Base-by-base conservation (phyloP, 2,888 invertebrate genomes). In the Harpagoxenus sublaevis region DNA sequence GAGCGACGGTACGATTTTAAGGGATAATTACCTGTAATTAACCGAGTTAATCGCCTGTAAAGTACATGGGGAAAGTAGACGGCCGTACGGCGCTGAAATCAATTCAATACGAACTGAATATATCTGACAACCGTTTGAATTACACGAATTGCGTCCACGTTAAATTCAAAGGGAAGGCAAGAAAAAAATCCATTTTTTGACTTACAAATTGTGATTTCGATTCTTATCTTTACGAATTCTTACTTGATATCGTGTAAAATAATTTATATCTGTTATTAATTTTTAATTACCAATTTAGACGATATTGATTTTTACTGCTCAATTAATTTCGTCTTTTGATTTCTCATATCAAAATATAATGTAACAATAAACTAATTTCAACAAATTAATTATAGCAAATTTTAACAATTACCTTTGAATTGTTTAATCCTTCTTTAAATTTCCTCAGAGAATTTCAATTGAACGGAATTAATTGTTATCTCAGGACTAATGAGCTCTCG, bases 1-100 rank as follows among this genome's bases (percentile, higher is more conserved):
- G 55, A 84, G 55, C 51, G 55, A 42, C 63, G 39, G 63, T 55
- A 57, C 35, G 70, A 75, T 82, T 84, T 86, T 84, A 84, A 68
- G 68, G 60, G 71, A 82, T 84, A 84, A 87, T 87, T 87, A 87
- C 48, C 79, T 65, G 77, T 81, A 87, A 87, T 87, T 87, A 83
- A 78, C 83, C 66, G 35, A 70, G 77, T 83, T 87, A 87, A 84
- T 85, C 82, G 74, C 15, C 82, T 74, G 82, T 74, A 55, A 82
- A 82, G 63, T 68, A 63, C 45, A 73, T n/a, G 62, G 53, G 53
- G 57, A 66, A 75, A 55, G 68, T 63, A 66, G 42, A 73, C 53
- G 73, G 57, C n/a, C n/a, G n/a, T 42, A 74, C 31, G 78, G 83
- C 8, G 31, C 45, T 63, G n/a, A 31, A 62, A 82, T 82, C 82